Conservation (phyloP, 2,888 invertebrate genomes). For the Conops quadrifasciatus region DNA sequence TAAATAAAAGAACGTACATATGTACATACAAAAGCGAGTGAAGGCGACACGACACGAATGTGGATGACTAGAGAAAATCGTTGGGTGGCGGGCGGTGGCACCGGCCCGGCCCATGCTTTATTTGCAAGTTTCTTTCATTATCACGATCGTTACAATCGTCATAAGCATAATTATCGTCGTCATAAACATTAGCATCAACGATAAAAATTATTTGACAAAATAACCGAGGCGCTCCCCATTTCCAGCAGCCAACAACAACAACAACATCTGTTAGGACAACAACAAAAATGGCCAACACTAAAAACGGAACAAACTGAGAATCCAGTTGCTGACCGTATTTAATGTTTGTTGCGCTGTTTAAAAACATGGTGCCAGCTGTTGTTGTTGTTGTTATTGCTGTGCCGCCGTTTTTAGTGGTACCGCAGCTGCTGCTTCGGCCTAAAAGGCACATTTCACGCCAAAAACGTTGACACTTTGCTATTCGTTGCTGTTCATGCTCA, state of each 20-base stretch:
- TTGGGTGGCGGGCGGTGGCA: no score
- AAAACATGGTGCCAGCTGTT: slow-evolving; percentile 2
- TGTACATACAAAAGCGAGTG: no score
- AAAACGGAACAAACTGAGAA: background rate
- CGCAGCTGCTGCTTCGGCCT: background rate
- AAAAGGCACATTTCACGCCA: background rate
- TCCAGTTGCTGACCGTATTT: background rate
- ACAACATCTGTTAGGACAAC: slow-evolving; percentile 39
- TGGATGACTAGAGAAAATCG: no score
- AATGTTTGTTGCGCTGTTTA: background rate
- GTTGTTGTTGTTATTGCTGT: background rate
- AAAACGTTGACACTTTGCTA: background rate
- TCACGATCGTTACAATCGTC: no score
- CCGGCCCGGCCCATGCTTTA: no score
- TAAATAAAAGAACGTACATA: no score
- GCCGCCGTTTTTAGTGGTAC: background rate
- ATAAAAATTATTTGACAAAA: no score
- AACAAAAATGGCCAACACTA: slow-evolving; percentile 11
- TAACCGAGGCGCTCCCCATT: background rate
- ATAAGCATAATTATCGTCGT: no score
- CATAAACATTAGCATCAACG: no score
- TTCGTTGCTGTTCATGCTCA: background rate
- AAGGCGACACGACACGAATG: background rate
- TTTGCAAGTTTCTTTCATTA: no score
- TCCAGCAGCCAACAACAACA: slow-evolving; percentile 35